Evolutionary conservation across 2,888 invertebrate genomes (phyloP), one percentile per base, ranked within the genome.

Genomic region (Rhogogaster chlorosoma): DNA sequence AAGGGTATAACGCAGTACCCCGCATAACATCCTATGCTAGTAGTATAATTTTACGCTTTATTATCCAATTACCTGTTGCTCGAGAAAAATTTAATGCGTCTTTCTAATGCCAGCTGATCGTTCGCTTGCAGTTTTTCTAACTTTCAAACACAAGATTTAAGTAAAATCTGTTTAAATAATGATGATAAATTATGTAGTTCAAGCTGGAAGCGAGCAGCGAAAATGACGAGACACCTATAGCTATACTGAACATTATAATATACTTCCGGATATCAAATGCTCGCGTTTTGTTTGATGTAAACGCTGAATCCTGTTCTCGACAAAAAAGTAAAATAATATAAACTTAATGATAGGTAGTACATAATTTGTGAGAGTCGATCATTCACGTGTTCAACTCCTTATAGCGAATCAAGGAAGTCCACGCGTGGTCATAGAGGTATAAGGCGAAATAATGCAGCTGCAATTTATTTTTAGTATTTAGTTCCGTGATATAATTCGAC

Each of bases 351-450:
- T 18, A 70, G 15, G 18, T 73, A 45, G 2, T n/a, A n/a, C n/a
- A 45, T 45, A 73, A 73, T 42, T 73, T 42, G 42, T 73, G 42
- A 73, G 29, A 38, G 29, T 42, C 42, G 71, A 42, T 73, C 18
- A 18, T 77, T n/a, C 77, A 53, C 32, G 32, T 53, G 29, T 29
- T 32, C 12, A 32, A 53, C 29, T 29, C 9, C n/a, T 38, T 77
- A 53, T 53, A 18, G 26, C 15, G 32, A 53, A 77, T 29, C 77
- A 53, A 77, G 77, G 53, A 77, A 77, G 77, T 77, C 4, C 6
- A n/a, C 32, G 3, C 18, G 26, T 18, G 67, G 15, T 53, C 5
- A 53, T 32, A 42, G 4, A n/a, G 22, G 15, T 42, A 73, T 77
- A 29, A 53, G 53, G 29, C 32, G 32, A 53, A 77, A 32, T 53